A percentile compares a stretch with the other conserved stretches of the same genome.
phyloP scores from a whole-genome alignment of 2,113 vertebrate species.

The Anser cygnoides region DNA sequence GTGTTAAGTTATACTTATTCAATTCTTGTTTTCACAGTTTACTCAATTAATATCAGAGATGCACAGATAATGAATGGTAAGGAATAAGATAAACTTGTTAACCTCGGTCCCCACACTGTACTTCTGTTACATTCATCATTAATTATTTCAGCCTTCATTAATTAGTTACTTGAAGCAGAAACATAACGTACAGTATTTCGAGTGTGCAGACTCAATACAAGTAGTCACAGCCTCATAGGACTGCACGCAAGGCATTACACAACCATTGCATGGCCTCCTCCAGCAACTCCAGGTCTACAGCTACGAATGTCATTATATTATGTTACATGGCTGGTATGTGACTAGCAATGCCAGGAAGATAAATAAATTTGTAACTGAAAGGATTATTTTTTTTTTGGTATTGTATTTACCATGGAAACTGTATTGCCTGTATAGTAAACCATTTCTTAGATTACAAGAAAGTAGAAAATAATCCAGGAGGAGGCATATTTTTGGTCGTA shows the following conservation, averaged over 20 bases:
- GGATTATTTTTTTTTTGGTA: not conserved
- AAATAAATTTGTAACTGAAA: not conserved
- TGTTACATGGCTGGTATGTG: not conserved
- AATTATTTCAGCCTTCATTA: conserved; percentile 82
- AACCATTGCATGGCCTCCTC: not conserved
- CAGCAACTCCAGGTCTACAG: not conserved
- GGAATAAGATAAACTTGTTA: conserved; percentile 71
- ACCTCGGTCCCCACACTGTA: conserved; percentile 59
- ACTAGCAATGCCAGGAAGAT: not conserved
- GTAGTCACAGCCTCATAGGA: not conserved
- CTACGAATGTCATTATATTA: not conserved
- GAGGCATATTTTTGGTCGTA: not conserved
- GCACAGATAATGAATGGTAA: conserved; percentile 5
- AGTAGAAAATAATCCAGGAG: not conserved
- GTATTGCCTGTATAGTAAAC: not conserved
- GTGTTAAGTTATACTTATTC: not conserved
- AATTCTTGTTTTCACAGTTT: conserved; percentile 52
- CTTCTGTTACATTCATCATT: conserved; percentile 78
- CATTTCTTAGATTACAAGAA: not conserved
- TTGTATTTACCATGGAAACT: not conserved
- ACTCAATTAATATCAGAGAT: conserved; percentile 49
- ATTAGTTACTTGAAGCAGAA: conserved; percentile 77
- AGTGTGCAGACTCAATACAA: conserved; percentile 13
- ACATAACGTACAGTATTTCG: conserved; percentile 57
- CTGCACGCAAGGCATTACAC: conserved; percentile 16